Conservation (phyloP, 2,797 vertebrate genomes). For the Triplophysa bombifrons region DNA sequence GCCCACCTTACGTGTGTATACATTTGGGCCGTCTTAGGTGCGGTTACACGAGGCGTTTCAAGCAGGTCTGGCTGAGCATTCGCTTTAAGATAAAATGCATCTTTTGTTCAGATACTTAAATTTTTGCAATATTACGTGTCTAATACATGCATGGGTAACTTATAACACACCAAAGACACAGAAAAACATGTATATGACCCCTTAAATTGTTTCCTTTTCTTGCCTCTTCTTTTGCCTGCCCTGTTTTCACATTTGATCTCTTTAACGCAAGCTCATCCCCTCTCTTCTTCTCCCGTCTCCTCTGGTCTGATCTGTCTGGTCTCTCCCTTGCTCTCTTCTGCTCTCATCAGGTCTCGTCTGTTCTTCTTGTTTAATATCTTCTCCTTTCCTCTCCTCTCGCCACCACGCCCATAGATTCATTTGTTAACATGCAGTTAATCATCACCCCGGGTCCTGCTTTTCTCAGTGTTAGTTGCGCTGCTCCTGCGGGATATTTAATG, state of each 20-base stretch:
- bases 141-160: too few relatives aligned
- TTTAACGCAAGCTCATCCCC: not conserved
- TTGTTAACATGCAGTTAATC: not conserved
- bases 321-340: not conserved
- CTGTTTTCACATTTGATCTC: not conserved
- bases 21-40: too few relatives aligned
- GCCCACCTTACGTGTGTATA: too few relatives aligned
- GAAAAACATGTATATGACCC: too few relatives aligned
- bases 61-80: too few relatives aligned
- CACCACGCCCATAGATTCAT: not conserved
- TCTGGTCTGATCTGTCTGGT: not conserved
- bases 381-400: not conserved
- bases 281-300: not conserved
- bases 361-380: not conserved
- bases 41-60: too few relatives aligned
- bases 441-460: not conserved
- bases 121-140: too few relatives aligned
- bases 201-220: not conserved
- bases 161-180: too few relatives aligned
- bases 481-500: conserved; percentile 9
- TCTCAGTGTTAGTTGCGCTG: not conserved
- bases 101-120: too few relatives aligned
- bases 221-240: not conserved
- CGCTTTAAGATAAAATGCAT: too few relatives aligned
- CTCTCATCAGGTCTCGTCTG: not conserved